Evolutionary conservation across 2,888 invertebrate species (phyloP).

Genomic region (Hermaeophaga mercurialis): DNA sequence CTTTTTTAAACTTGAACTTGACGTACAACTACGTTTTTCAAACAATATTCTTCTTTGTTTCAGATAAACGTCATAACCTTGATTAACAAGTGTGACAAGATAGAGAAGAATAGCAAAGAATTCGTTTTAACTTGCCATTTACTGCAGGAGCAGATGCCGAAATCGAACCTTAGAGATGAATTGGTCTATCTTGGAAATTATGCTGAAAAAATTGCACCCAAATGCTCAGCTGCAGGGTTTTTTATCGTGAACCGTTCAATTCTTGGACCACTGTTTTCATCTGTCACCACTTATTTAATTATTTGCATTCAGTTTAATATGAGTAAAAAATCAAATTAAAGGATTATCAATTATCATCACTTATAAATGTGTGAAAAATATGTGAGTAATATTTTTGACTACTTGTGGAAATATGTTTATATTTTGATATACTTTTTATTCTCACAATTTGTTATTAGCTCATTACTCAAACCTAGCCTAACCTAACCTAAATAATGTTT

Average conservation of each 20-base stretch:
- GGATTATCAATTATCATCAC: no score
- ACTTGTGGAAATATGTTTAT: no score
- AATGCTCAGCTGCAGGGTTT: constrained; percentile 17
- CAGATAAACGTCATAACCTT: constrained; percentile 10
- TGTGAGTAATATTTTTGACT: no score
- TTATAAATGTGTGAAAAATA: no score
- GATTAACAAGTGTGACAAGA: constrained; percentile 15
- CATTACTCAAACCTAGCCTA: no score
- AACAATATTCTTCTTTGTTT: no score
- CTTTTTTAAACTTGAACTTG: no score
- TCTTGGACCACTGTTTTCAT: constrained; percentile 15
- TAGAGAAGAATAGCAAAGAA: background rate
- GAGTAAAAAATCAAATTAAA: background rate
- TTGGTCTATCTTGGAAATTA: constrained; percentile 14
- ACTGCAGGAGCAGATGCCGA: background rate
- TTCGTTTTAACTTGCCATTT: constrained; percentile 2
- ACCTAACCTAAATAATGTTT: no score
- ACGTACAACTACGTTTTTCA: no score
- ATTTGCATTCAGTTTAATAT: constrained; percentile 22
- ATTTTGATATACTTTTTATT: no score
- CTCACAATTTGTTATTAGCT: no score
- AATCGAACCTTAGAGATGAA: constrained; percentile 3
- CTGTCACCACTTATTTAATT: constrained; percentile 19
- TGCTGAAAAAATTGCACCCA: constrained; percentile 2
- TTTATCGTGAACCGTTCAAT: constrained; percentile 15